Conservation (phyloP, 2,888 invertebrate species). For the Epicampocera succincta region DNA sequence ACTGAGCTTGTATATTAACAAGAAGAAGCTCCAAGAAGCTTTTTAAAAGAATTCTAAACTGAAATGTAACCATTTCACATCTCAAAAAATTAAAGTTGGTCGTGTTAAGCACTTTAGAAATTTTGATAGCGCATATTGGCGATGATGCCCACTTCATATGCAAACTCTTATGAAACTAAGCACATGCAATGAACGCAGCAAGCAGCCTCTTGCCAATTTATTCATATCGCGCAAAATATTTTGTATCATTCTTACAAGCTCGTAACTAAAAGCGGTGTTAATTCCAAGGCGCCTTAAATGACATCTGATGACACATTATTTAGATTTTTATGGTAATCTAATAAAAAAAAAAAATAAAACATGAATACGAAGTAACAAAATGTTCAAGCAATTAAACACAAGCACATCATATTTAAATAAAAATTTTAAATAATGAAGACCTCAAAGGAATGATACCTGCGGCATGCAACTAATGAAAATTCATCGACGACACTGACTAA, state of each 20-base stretch:
- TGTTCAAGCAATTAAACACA: conserved; percentile 52
- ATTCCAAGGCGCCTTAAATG: conserved; percentile 66
- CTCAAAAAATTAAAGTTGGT: conserved; percentile 12
- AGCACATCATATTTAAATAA: conserved; percentile 45
- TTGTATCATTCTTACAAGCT: conserved; percentile 37
- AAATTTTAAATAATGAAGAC: conserved; percentile 23
- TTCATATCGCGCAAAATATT: conserved; percentile 45
- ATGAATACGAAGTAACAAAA: conserved; percentile 48
- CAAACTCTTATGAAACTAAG: conserved; percentile 22
- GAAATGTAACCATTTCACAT: background rate
- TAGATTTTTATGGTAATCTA: conserved; percentile 68
- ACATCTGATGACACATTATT: conserved; percentile 70
- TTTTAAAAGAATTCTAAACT: too few relatives aligned
- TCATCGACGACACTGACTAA: conserved; percentile 32
- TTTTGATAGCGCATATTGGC: background rate
- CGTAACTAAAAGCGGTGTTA: conserved; percentile 49
- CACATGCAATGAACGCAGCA: background rate
- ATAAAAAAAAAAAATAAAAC: conserved; percentile 62
- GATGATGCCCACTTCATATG: conserved; percentile 12
- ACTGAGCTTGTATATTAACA: too few relatives aligned
- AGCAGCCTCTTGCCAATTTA: background rate
- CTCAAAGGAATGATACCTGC: conserved; percentile 17
- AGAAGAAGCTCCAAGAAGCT: too few relatives aligned
- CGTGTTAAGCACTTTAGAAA: conserved; percentile 6
- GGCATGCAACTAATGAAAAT: conserved; percentile 15